Base-by-base conservation (phyloP, 2,113 vertebrate genomes). In the Myotis davidii region DNA sequence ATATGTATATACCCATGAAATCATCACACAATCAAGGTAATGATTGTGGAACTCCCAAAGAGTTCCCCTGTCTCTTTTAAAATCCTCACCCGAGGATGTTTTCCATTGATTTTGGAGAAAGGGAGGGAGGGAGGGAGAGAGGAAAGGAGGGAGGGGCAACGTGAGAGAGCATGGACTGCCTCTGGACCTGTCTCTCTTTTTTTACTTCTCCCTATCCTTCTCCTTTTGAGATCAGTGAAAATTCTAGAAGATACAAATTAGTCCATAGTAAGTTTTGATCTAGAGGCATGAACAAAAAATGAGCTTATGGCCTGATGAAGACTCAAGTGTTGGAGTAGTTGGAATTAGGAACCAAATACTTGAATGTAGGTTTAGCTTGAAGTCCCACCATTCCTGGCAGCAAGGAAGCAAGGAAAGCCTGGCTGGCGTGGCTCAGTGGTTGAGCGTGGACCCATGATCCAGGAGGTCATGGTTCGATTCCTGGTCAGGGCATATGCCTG, bases 161-260 rank as follows among this genome's bases (percentile, higher is more conserved):
- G 6, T 65, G 64, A n/a, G 64, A 16, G 64, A 16, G 27, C 27
- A 65, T n/a, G 32, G 14, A 7, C 14, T 67, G 64, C 29, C 64
- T n/a, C 64, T 17, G 27, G 64, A n/a, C 64, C 12, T 65, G 5
- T 65, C 1, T 32, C 27, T 21, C 2, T 25, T 27, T 59, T 59
- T 61, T 27, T 27, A 61, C 56, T 59, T 59, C 25, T 90, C 39
- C 4, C 20, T 73, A 16, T 61, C 13, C 0, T 37, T 34, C 20
- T 88, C 6, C 20, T 8, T 8, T 9, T 20, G 3, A 23, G 86
- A 85, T 39, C 29, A 69, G 20, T 64, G 72, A 92, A 90, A 37
- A 56, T 86, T 92, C 76, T 90, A 37, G 54, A 88, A 29, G 73
- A 89, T 82, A 83, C 45, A 88, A 91, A 54, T 50, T 78, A 86